phyloP scores from a whole-genome alignment of 2,797 vertebrate genomes.

The Acipenser oxyrinchus region DNA sequence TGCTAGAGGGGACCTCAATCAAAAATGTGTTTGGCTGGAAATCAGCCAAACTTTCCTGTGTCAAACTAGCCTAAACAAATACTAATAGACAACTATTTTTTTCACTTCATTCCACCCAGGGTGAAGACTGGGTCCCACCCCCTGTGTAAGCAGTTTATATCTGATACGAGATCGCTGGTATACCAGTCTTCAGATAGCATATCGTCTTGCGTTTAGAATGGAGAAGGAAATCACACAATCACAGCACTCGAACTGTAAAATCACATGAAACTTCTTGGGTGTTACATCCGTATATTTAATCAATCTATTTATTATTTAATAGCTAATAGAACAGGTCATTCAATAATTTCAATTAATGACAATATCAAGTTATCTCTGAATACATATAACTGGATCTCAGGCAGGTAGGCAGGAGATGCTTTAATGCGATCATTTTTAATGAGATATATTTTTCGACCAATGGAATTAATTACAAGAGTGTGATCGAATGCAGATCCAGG shows the following conservation, averaged over 20 bases:
- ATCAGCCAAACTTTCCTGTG: slow-evolving; percentile 52
- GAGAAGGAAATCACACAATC: too few relatives aligned
- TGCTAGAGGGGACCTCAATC: too few relatives aligned
- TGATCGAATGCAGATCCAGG: slow-evolving; percentile 42
- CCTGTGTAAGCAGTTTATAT: slow-evolving; percentile 52
- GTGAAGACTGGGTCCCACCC: slow-evolving; percentile 49
- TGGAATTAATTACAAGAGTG: slow-evolving; percentile 44
- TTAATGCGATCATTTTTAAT: too few relatives aligned
- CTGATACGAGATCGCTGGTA: slow-evolving; percentile 44
- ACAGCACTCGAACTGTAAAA: too few relatives aligned
- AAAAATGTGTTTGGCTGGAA: slow-evolving; percentile 35
- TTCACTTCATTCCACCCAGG: slow-evolving; percentile 59
- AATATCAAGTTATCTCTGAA: too few relatives aligned
- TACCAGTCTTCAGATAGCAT: slow-evolving; percentile 26
- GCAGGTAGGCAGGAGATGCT: too few relatives aligned
- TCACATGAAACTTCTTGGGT: too few relatives aligned
- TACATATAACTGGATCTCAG: too few relatives aligned
- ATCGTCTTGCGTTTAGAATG: slow-evolving; percentile 15
- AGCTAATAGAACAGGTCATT: too few relatives aligned
- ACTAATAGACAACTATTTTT: slow-evolving; percentile 56
- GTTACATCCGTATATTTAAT: too few relatives aligned
- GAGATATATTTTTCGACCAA: slow-evolving; percentile 9
- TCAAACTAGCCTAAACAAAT: slow-evolving; percentile 68
- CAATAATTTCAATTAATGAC: too few relatives aligned
- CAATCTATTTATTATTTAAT: too few relatives aligned